Evolutionary conservation across 2,888 invertebrate species (phyloP), one percentile per base, ranked within the genome.

Genomic region (Caenorhabditis virilis): DNA sequence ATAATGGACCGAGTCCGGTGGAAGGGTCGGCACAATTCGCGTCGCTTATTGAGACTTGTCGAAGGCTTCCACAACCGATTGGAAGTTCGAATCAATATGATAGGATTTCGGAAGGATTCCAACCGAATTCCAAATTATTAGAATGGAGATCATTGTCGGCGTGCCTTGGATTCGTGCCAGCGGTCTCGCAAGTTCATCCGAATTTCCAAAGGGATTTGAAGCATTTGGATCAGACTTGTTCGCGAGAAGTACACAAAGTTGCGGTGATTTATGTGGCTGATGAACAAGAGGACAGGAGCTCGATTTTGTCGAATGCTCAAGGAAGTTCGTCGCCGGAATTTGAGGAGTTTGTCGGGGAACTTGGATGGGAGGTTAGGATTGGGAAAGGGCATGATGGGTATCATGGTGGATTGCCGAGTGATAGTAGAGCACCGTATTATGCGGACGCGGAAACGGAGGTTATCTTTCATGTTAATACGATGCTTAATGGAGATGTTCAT

Each of bases 201-300:
- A 76, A 74, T 46, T 83, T 80, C 60, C 94, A 95, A 78, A 90
- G 93, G 55, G 87, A 97, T 69, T 85, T 98, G 59, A 88, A 93
- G 64, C 94, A 98, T 85, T 87, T 98, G 41, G 98, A 98, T 84
- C 89, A 90, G 60, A 78, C 80, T 2, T 47, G 61, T 9, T 65
- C 92, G 77, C 88, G 94, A 13, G 93, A 94, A 84, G 92, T 93
- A 0, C 94, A 95, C 85, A 95, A 95, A 46, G 90, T 95, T 78
- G 98, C 97, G 18, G 93, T 99, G 46, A 93, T 98, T 79, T 98
- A 95, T 85, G 95, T 98, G 18, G 93, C 91, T 13, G 90, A 90
- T 45, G 95, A 95, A 0, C 98, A 98, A 84, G 95, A 80, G 66
- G 93, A 94, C 77, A 93, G 97, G 80, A 91, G 90, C 83, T 92